These are phyloP conservation scores for Enchytraeus crypticus DNA, from an alignment of 2,888 invertebrate genomes.

Conservation along the genomic window DNA sequence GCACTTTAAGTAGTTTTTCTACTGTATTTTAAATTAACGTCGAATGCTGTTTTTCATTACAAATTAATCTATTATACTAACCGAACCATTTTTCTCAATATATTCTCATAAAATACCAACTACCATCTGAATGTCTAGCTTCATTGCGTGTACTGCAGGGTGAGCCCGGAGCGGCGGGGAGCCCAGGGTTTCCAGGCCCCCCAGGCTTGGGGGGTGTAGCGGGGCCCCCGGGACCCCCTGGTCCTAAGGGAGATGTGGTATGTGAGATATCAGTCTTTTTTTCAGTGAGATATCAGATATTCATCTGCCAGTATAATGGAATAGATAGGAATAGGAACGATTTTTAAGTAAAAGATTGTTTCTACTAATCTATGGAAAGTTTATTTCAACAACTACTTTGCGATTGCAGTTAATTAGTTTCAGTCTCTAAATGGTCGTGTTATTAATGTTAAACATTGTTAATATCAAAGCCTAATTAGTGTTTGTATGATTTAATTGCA, in stretches of 20 bases:
- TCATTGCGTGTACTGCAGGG: conserved; percentile 9
- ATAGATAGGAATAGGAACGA: not conserved
- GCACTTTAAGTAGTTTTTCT: too few species aligned
- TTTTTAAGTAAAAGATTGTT: too few species aligned
- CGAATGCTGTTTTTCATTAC: too few species aligned
- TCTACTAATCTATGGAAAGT: too few species aligned
- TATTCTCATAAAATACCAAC: not conserved
- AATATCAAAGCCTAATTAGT: too few species aligned
- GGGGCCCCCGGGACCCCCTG: conserved; percentile 14
- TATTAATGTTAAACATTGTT: too few species aligned
- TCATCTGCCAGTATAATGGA: not conserved
- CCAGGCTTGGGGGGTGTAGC: conserved; percentile 9
- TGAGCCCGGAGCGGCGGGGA: conserved; percentile 12
- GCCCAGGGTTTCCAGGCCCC: conserved; percentile 15
- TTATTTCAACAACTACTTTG: too few species aligned
- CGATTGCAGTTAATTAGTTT: too few species aligned
- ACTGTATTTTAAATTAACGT: too few species aligned
- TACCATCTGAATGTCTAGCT: not conserved
- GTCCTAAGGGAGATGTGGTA: conserved; percentile 19
- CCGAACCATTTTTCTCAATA: not conserved
- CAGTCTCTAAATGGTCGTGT: too few species aligned
- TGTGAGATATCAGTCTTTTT: not conserved
- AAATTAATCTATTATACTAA: too few species aligned
- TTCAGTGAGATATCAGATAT: not conserved
- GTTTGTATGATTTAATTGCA: too few species aligned